phyloP scores from a whole-genome alignment of 2,888 invertebrate species.

The Dasysyrphus tricinctus region DNA sequence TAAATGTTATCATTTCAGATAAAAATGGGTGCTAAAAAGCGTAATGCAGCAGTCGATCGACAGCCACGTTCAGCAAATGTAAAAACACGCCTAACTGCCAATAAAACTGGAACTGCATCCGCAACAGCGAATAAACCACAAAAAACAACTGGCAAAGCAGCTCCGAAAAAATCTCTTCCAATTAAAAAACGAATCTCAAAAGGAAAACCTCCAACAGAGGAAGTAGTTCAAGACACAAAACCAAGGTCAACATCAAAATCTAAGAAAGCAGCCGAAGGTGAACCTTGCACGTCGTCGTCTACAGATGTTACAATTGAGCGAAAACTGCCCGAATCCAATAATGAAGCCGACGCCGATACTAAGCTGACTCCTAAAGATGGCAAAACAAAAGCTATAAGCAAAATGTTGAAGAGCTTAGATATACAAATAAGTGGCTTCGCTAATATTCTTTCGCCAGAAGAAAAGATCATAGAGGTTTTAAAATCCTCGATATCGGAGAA shows the following conservation, averaged over 20 bases:
- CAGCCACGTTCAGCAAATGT: conserved; percentile 78
- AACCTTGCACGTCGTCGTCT: conserved; percentile 42
- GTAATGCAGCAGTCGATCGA: conserved; percentile 81
- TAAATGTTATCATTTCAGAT: conserved; percentile 45
- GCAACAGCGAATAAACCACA: conserved; percentile 50
- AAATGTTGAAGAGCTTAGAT: conserved; percentile 83
- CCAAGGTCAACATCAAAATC: conserved; percentile 55
- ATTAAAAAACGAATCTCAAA: conserved; percentile 75
- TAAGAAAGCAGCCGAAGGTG: conserved; percentile 41
- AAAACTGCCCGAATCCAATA: conserved; percentile 49
- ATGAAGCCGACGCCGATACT: conserved; percentile 73
- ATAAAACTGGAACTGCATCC: conserved; percentile 72
- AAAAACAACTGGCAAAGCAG: conserved; percentile 53
- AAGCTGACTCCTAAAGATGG: conserved; percentile 80
- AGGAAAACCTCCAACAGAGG: conserved; percentile 42
- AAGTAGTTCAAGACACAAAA: conserved; percentile 63
- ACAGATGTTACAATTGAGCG: conserved; percentile 76
- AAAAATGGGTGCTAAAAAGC: conserved; percentile 82
- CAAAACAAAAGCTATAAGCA: conserved; percentile 82
- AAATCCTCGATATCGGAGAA: conserved; percentile 84
- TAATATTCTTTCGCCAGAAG: conserved; percentile 81
- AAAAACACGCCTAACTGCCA: conserved; percentile 70
- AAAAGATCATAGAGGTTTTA: conserved; percentile 80
- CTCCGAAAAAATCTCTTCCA: conserved; percentile 78
- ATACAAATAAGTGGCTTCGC: conserved; percentile 83